Base-by-base conservation (phyloP, 2,888 invertebrate species). In the Eupithecia subfuscata region DNA sequence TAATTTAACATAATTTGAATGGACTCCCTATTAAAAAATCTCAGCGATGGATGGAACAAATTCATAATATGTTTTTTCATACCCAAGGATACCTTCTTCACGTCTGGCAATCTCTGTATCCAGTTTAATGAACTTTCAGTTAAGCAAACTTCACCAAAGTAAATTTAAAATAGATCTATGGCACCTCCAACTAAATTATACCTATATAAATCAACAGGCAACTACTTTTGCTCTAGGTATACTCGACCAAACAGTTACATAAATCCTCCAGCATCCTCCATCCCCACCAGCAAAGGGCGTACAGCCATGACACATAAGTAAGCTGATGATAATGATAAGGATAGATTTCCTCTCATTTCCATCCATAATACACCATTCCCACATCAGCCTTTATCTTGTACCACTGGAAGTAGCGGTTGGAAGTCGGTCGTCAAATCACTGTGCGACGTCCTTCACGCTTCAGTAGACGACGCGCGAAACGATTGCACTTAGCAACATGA, bases 381-480 rank as follows among this genome's bases (percentile, higher is more conserved):
- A 82, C 75, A 2, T 0, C 16, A 75, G 70, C 83, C 79, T 67
- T 56, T 84, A 1, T 69, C 84, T 88, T 85, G 78, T 1, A 25
- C 81, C 82, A 73, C 37, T 75, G 48, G 68, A 68, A 83, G 76
- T 82, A 86, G 86, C 88, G 87, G 89, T 90, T 91, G 88, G 88
- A 91, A 89, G 89, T 89, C 89, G 90, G 89, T 89, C 92, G 87
- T 93, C 93, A 91, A 92, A 92, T 91, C 89, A 85, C 85, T 81
- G 52, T 56, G 85, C 85, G 77, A 81, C 89, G 93, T 92, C 94
- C 94, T 93, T 93, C 94, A 93, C 91, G 92, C 85, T 84, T 86
- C 88, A 91, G 83, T 88, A 86, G 85, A 75, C 84, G 81, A 85
- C 83, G 84, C 86, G 87, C 85, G 87, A 88, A 87, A 85, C 87